Conservation (phyloP, 2,888 invertebrate genomes). For the Pyrgus malvae region DNA sequence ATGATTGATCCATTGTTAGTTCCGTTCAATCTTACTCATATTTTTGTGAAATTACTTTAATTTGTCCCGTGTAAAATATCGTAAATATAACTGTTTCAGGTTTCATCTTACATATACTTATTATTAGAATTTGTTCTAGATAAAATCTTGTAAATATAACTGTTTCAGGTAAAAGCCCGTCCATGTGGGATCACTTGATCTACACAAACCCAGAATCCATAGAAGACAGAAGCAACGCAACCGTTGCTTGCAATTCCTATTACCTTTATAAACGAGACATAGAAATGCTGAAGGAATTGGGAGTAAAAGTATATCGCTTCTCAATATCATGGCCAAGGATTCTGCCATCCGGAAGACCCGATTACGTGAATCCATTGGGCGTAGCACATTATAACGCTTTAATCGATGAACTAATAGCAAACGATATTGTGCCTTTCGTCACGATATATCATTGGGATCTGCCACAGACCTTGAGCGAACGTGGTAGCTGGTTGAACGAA, state of each 20-base stretch:
- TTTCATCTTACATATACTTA: too few relatives aligned
- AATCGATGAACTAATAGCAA: conserved; percentile 79
- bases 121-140: too few relatives aligned
- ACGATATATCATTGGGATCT: conserved; percentile 76
- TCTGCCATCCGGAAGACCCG: conserved; percentile 74
- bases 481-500: conserved; percentile 71
- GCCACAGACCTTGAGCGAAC: conserved; percentile 64
- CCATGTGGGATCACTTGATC: conserved; percentile 67
- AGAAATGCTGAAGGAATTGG: conserved; percentile 48
- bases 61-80: too few relatives aligned
- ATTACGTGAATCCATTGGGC: conserved; percentile 74
- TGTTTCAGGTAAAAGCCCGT: conserved; percentile 71
- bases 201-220: conserved; percentile 36
- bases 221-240: conserved; percentile 64
- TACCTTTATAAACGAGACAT: conserved; percentile 75
- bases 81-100: conserved; percentile 10
- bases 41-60: too few relatives aligned
- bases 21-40: too few relatives aligned
- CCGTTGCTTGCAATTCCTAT: conserved; percentile 83
- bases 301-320: conserved; percentile 67
- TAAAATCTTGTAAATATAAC: neutral
- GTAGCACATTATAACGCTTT: conserved; percentile 83
- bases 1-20: too few relatives aligned
- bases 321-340: conserved; percentile 83
- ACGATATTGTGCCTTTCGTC: conserved; percentile 80